Evolutionary conservation across 2,797 vertebrate genomes (phyloP), one percentile per base, ranked within the genome.

Genomic region (Mormyrops attenuatus): DNA sequence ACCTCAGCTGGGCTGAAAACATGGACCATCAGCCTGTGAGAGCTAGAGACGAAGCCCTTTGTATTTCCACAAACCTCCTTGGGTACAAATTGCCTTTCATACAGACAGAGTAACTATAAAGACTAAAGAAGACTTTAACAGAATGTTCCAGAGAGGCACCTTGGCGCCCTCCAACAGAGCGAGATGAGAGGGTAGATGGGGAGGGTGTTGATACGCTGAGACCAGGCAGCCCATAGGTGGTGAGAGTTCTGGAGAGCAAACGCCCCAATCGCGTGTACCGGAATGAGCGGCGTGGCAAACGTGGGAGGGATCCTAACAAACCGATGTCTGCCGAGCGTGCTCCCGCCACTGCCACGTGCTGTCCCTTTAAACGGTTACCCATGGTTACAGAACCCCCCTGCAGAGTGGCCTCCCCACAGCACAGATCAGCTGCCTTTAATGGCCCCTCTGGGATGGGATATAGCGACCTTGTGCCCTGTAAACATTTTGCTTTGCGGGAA

Each of bases 401-500:
- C 41, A 17, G 17, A 34, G 63, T 34, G 66, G 11, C 73, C 38
- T 2, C 26, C 57, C 57, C 7, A 38, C 1, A 3, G 47, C 49
- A 85, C 26, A 53, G 41, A 73, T 17, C 44, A 41, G 11, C 85
- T 47, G 57, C 9, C 63, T 73, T 87, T 73, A 38, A 89, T 26
- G 50, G 26, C 7, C 17, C 73, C 89, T 26, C 2, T n/a, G 89
- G 85, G 89, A 73, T 53, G 57, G 44, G 85, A 89, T 73, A 84
- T 53, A 11, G 66, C 11, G 89, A 69, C 84, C 82, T 73, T 13
- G 26, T 80, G 41, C 17, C 63, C 60, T 50, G 17, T 49, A 11
- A 69, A 44, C 57, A 26, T 7, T 30, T 80, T 6, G 30, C 73
- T 77, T 22, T 57, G 52, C 3, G 9, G 34, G 5, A 53, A 87